A percentile compares a stretch with the other conserved stretches of the same genome.
Conservation (phyloP, 2,888 invertebrate genomes). For the Eupelmus urozonus region DNA sequence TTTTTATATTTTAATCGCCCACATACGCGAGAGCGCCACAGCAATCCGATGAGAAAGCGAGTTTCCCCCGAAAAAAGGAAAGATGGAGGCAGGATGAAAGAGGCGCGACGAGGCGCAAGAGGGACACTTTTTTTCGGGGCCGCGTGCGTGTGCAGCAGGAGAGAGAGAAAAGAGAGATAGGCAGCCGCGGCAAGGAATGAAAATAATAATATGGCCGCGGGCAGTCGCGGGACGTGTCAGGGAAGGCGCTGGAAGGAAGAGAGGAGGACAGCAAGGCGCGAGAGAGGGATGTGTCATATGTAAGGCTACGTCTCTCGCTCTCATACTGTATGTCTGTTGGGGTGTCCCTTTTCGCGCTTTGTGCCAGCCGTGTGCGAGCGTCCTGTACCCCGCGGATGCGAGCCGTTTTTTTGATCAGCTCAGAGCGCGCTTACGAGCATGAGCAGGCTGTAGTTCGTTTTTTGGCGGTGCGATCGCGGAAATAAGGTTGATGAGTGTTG, state of each 20-base stretch:
- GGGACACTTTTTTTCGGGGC: constrained; percentile 43
- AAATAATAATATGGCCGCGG: constrained; percentile 58
- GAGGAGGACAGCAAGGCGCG: constrained; percentile 19
- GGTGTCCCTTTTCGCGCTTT: not conserved
- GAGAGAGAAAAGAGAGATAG: constrained; percentile 14
- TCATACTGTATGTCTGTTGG: not conserved
- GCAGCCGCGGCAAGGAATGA: constrained; percentile 55
- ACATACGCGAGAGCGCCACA: not conserved
- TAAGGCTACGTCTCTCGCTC: constrained; percentile 20
- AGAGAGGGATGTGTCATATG: constrained; percentile 54
- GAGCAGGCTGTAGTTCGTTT: not conserved
- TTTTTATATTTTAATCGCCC: constrained; percentile 7
- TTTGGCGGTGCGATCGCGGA: not conserved
- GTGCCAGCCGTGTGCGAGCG: not conserved
- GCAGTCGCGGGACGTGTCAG: constrained; percentile 24
- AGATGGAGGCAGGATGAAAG: constrained; percentile 43
- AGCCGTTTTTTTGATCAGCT: not conserved
- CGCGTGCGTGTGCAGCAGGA: constrained; percentile 45
- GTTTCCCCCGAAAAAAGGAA: constrained; percentile 11
- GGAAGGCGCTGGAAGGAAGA: not conserved
- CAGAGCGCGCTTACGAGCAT: not conserved
- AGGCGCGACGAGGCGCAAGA: constrained; percentile 25
- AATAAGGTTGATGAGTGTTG: not conserved
- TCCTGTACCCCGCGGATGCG: not conserved
- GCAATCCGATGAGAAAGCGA: constrained; percentile 21